These are phyloP conservation scores for Chanos chanos DNA, from an alignment of 2,797 vertebrate species.

Conservation along the genomic window DNA sequence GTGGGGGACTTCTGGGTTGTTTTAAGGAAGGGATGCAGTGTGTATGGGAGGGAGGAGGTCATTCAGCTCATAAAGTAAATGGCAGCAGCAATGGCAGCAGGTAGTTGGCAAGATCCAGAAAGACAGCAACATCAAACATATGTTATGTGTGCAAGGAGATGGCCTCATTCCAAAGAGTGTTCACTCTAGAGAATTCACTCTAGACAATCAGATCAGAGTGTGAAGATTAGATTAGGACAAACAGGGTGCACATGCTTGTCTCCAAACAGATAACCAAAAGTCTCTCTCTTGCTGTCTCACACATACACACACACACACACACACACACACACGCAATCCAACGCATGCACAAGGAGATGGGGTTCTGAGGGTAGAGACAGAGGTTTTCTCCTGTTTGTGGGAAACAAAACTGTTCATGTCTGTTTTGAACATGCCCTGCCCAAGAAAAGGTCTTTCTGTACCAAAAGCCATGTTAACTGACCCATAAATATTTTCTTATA, in stretches of 20 bases:
- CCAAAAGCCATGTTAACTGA: too few relatives aligned
- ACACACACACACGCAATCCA: not conserved
- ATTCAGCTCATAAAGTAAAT: constrained; percentile 72
- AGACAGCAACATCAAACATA: constrained; percentile 12
- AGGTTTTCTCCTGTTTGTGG: constrained; percentile 19
- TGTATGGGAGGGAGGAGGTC: constrained; percentile 35
- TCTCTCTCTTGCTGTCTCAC: not conserved
- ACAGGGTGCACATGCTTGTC: too few relatives aligned
- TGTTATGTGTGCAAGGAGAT: not conserved
- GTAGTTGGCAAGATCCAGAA: constrained; percentile 27
- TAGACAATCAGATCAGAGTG: not conserved
- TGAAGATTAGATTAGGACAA: not conserved
- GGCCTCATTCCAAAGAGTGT: too few relatives aligned
- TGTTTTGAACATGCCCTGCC: not conserved
- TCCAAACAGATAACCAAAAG: too few relatives aligned
- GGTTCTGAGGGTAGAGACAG: not conserved
- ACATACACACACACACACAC: not conserved
- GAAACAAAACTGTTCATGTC: not conserved
- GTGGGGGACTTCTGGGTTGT: too few relatives aligned
- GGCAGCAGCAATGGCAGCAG: constrained; percentile 62
- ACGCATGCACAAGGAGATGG: not conserved
- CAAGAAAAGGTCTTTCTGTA: too few relatives aligned
- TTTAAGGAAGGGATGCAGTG: too few relatives aligned
- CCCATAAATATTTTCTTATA: too few relatives aligned
- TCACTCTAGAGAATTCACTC: too few relatives aligned